Conservation (phyloP, 2,113 vertebrate genomes). For the Uropsilus gracilis region DNA sequence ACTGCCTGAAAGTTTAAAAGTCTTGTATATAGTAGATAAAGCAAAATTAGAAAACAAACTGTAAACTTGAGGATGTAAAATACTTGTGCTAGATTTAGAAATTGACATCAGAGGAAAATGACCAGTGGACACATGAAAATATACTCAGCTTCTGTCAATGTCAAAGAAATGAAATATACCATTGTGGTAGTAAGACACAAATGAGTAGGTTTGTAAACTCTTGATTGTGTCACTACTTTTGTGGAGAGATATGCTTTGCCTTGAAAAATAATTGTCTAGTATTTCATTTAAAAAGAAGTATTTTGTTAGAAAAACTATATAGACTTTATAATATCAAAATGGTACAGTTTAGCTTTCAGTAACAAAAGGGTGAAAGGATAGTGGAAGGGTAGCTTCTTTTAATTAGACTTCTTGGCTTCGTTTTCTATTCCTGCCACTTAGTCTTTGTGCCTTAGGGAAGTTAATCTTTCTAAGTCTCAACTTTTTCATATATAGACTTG, state of each 20-base stretch:
- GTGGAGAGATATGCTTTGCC: too few relatives aligned
- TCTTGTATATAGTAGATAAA: background rate
- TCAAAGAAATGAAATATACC: background rate
- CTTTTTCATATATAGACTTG: background rate
- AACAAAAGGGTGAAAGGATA: background rate
- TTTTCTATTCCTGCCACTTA: constrained; percentile 40
- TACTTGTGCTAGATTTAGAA: background rate
- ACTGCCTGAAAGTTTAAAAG: background rate
- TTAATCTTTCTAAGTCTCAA: constrained; percentile 46
- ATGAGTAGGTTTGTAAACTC: background rate
- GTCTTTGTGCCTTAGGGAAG: background rate
- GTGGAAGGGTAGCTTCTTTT: background rate
- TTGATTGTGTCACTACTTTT: background rate
- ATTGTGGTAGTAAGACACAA: background rate
- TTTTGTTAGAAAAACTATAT: background rate
- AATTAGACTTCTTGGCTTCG: background rate
- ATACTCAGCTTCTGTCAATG: background rate
- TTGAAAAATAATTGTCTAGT: too few relatives aligned
- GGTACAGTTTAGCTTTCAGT: background rate
- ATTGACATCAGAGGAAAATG: background rate
- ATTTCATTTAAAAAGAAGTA: background rate
- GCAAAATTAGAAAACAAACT: constrained; percentile 28
- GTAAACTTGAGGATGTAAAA: background rate
- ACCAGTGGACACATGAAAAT: background rate
- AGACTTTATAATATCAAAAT: constrained; percentile 10